These are phyloP conservation scores for Microcebus murinus DNA, from an alignment of 2,113 vertebrate genomes.

Conservation along the genomic window DNA sequence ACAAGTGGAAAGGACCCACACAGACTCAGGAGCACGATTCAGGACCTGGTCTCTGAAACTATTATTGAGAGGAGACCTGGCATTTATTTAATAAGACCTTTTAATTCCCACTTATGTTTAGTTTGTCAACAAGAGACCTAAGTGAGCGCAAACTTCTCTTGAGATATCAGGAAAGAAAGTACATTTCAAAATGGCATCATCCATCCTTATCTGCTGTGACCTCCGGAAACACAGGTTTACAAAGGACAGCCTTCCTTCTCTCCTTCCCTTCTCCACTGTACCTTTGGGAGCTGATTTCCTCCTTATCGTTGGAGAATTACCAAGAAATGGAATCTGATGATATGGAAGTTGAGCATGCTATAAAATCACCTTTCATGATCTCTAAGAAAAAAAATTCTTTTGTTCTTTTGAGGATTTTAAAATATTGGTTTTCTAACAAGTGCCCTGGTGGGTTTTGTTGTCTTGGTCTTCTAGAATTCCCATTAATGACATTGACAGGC, in stretches of 20 bases:
- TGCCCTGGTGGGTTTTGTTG: not conserved
- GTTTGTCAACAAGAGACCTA: not conserved
- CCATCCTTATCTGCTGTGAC: not conserved
- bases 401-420: not conserved
- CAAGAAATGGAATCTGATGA: not conserved
- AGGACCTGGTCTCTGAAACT: not conserved
- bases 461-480: not conserved
- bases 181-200: constrained; percentile 1
- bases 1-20: not conserved
- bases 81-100: not conserved
- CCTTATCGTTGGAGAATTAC: not conserved
- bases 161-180: not conserved
- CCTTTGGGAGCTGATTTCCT: not conserved
- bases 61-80: not conserved
- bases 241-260: not conserved
- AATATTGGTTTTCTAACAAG: not conserved
- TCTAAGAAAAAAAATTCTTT: not conserved
- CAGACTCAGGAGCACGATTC: not conserved
- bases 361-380: not conserved
- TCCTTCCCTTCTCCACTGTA: not conserved
- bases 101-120: not conserved
- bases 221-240: not conserved
- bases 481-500: not conserved
- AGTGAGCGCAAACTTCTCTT: not conserved
- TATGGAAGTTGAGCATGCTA: not conserved